Base-by-base conservation (phyloP, 2,113 vertebrate genomes). In the Mesoclemmys tuberculata region DNA sequence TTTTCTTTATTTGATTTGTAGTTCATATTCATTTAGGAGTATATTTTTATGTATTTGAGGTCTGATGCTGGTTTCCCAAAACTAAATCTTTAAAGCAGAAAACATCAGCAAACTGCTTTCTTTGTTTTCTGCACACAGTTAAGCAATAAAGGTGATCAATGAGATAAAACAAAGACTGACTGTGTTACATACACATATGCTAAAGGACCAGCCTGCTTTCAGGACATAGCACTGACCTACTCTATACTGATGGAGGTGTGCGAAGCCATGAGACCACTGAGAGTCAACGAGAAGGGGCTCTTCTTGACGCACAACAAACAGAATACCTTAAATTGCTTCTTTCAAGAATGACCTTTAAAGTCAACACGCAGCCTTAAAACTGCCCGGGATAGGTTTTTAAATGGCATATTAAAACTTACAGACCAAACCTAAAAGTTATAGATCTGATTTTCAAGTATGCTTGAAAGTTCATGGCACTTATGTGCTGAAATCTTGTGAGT, bases 401-500 rank as follows among this genome's bases (percentile, higher is more conserved):
- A 21, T 9, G 56, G 24, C 91, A 82, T 78, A 29, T 84, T 84
- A 90, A 89, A 82, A 77, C 8, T 74, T 46, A 46, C 12, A 93
- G 58, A 87, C 80, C 87, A 84, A 94, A 94, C 90, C 61, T 87
- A 97, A 46, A 92, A 18, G 83, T 22, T 93, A 91, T 85, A 90
- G 91, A 82, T 89, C 88, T 14, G 9, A 82, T 90, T 91, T 91
- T 81, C 92, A 80, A 64, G 82, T 92, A 93, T 84, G 78, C 58
- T 93, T 90, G 21, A 61, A 85, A 94, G 90, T 74, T 85, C 75
- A 77, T 52, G 26, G 46, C 92, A 81, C 78, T 78, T 58, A n/a
- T 0, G 9, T 90, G 92, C 0, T 0, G 92, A 94, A 94, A 84
- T 82, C 94, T 91, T 31, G 0, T 1, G 2, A 31, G 48, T 55